Evolutionary conservation across 2,113 vertebrate species (phyloP).

Genomic region (Herpetotheres cachinnans): DNA sequence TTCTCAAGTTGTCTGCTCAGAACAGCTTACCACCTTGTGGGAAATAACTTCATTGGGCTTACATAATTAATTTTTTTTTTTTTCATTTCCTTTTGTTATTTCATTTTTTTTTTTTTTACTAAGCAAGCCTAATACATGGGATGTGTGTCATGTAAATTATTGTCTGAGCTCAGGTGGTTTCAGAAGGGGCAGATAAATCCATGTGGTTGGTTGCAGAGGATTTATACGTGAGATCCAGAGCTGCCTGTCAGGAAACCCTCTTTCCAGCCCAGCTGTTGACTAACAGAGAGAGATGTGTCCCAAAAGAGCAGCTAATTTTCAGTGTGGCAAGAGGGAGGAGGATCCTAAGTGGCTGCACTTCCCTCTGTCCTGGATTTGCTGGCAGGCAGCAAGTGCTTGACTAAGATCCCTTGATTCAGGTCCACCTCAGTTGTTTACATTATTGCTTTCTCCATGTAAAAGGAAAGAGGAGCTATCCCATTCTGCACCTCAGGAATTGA

Average conservation of each 20-base stretch:
- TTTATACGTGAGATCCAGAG: fast-evolving
- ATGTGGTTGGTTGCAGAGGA: background rate
- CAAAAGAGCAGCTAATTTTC: background rate
- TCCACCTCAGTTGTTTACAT: background rate
- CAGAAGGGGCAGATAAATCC: background rate
- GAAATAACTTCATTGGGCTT: background rate
- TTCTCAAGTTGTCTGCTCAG: background rate
- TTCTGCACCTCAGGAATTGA: background rate
- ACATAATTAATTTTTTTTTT: background rate
- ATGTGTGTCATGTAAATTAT: background rate
- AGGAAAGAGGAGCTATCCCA: background rate
- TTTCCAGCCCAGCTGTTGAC: background rate
- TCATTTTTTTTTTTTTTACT: background rate
- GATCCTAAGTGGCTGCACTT: background rate
- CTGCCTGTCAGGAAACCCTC: background rate
- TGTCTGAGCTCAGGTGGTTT: background rate
- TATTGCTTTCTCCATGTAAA: background rate
- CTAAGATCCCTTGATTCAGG: background rate
- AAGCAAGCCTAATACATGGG: background rate
- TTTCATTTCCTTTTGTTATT: background rate
- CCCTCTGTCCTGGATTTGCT: background rate
- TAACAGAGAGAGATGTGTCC: background rate
- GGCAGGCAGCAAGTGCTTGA: background rate
- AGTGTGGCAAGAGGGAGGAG: background rate
- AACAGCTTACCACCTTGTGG: background rate